Evolutionary conservation across 2,888 invertebrate genomes (phyloP).

Genomic region (Drosophila lacicola): DNA sequence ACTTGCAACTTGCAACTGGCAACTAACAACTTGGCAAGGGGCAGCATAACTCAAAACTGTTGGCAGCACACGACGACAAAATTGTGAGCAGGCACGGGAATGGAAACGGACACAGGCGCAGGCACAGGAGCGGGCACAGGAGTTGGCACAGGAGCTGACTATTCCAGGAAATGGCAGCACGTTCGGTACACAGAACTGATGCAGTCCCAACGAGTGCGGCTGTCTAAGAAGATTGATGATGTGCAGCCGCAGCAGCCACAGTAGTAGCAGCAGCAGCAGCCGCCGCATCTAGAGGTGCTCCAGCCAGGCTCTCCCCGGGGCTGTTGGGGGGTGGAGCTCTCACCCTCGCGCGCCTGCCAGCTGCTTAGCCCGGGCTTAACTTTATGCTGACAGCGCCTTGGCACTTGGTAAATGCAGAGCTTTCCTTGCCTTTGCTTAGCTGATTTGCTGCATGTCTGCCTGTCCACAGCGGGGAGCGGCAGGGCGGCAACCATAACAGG

Average conservation of each 20-base stretch:
- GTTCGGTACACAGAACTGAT: slow-evolving; percentile 69
- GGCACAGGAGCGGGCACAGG: background rate
- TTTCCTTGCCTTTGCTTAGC: slow-evolving; percentile 55
- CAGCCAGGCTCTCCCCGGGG: slow-evolving; percentile 3
- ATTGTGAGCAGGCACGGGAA: slow-evolving; percentile 47
- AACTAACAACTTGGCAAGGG: slow-evolving; percentile 45
- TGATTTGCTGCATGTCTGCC: slow-evolving; percentile 69
- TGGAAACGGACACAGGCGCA: slow-evolving; percentile 4
- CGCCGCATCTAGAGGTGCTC: slow-evolving; percentile 24
- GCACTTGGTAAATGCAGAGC: slow-evolving; percentile 68
- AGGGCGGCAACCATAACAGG: no score
- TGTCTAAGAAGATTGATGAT: slow-evolving; percentile 80
- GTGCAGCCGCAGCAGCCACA: slow-evolving; percentile 52
- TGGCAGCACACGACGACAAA: slow-evolving; percentile 66
- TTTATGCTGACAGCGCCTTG: slow-evolving; percentile 77
- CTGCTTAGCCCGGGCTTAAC: slow-evolving; percentile 73
- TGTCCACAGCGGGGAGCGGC: slow-evolving; percentile 16
- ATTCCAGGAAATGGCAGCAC: slow-evolving; percentile 69
- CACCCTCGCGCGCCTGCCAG: slow-evolving; percentile 31
- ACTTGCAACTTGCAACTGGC: slow-evolving; percentile 25
- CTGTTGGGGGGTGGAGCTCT: background rate
- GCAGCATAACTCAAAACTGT: slow-evolving; percentile 71
- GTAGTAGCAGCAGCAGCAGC: slow-evolving; percentile 26
- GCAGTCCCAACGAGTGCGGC: slow-evolving; percentile 56
- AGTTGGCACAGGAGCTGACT: slow-evolving; percentile 1